Conservation (phyloP, 2,888 invertebrate species). For the Amorpha juglandis region DNA sequence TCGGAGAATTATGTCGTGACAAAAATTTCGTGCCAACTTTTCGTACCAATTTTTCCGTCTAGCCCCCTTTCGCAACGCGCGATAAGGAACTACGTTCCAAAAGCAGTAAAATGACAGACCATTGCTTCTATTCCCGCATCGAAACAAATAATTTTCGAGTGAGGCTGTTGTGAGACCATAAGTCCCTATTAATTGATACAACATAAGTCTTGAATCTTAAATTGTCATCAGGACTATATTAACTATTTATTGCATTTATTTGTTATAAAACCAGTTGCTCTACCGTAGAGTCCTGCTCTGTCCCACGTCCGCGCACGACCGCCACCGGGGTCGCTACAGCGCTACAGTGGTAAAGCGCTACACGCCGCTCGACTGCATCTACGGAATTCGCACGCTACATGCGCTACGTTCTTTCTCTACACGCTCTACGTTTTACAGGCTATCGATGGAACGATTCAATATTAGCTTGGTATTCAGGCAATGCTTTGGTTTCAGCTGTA, state of each 20-base stretch:
- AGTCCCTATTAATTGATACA: no score
- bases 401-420: slow-evolving; percentile 14
- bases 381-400: slow-evolving; percentile 8
- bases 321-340: slow-evolving; percentile 9
- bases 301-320: neutral
- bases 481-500: neutral
- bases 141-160: no score
- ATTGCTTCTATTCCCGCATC: no score
- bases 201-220: no score
- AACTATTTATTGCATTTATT: neutral
- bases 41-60: no score
- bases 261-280: neutral
- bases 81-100: no score
- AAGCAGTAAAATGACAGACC: no score
- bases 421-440: neutral
- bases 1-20: no score
- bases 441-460: neutral
- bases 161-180: no score
- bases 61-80: no score
- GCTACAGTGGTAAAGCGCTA: slow-evolving; percentile 17
- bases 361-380: slow-evolving; percentile 10
- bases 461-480: neutral
- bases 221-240: no score
- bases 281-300: slow-evolving; percentile 10
- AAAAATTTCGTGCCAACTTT: no score